Evolutionary conservation across 64 coral and sea anemone genomes (phyloP), one percentile per base, ranked within the genome.

Genomic region (Platygyra sinensis): DNA sequence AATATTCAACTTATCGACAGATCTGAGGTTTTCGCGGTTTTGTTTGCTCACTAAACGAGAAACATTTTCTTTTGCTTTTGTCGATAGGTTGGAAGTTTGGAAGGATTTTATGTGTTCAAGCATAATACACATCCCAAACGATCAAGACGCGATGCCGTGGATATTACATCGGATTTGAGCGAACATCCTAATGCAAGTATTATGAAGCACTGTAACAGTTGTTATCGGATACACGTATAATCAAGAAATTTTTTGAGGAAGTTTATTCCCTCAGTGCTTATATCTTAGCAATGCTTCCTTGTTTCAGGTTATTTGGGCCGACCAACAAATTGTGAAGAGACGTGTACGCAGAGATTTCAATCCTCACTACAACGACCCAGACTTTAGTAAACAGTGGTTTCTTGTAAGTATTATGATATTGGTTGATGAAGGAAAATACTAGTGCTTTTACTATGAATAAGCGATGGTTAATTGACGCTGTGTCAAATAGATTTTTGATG

Each of bases 291-390:
- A 74, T 88, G 69, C 78, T 9, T 67, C 42, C 74, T 28, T 31
- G 36, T 67, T 73, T 73, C 69, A 99, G 97, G 88, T 99, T 16
- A 83, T 90, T 52, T 99, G 94, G 83, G 97, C 91, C 7, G 94
- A 99, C 60, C 97, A 99, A 46, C 97, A 99, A 80, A 80, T 95
- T 54, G 89, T 96, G 10, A 99, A 99, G 60, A 87, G 88, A 91
- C 72, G 97, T 15, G 91, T 99, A 85, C 95, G 93, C 75, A 73
- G 97, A 74, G 88, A 94, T 78, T 36, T 57, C 31, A 30, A 28
- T 11, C 46, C 89, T 13, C 51, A 83, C 24, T 42, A 91, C 42
- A 88, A 84, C 14, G 97, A 99, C 60, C 91, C 94, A 13, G 63
- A 91, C 11, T 99, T 87, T 60, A 38, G 5, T 13, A 89, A 99